Base-by-base conservation (phyloP, 1,140 invertebrate genomes). In the Sitophilus oryzae region DNA sequence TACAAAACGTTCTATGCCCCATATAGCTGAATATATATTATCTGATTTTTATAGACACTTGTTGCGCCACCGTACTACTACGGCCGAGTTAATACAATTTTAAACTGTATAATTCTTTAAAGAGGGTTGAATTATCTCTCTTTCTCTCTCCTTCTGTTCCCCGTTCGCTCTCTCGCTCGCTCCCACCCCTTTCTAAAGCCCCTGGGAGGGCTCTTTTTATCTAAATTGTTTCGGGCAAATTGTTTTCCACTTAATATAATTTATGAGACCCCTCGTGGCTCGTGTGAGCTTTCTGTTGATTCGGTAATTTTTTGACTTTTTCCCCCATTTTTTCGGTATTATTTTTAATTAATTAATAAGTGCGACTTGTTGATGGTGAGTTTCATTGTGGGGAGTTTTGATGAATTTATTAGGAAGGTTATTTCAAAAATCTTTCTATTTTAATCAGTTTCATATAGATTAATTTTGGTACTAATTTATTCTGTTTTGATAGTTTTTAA, bases 31-130 rank as follows among this genome's bases (percentile, higher is more conserved):
- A 30, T 37, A 41, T 47, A 41, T 46, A 54, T 54, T 54, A 64
- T 66, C 61, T 61, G 65, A 66, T 66, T 66, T 66, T 66, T 64
- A 66, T 66, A 53, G 65, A 62, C 60, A 66, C 65, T 66, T 66
- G 65, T 66, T 66, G 65, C 65, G 59, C 51, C 59, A 52, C 48
- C 38, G 8, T 25, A 43, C 35, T n/a, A n/a, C n/a, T n/a, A n/a
- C 42, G 34, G 25, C 41, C n/a, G 46, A 53, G 52, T 59, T 56
- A 62, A 62, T 62, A 47, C 57, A 62, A 62, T 59, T 62, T 62
- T 59, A 59, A 59, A 56, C 51, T 56, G 49, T 48, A 54, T 59
- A 56, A 62, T 62, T 62, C 60, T 62, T 58, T 56, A 62, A 61
- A 62, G 48, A 48, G 53, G 60, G 45, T 52, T 52, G 54, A 52